Evolutionary conservation across 2,888 invertebrate genomes (phyloP), one percentile per base, ranked within the genome.

Genomic region (Pogonocherus hispidulus): DNA sequence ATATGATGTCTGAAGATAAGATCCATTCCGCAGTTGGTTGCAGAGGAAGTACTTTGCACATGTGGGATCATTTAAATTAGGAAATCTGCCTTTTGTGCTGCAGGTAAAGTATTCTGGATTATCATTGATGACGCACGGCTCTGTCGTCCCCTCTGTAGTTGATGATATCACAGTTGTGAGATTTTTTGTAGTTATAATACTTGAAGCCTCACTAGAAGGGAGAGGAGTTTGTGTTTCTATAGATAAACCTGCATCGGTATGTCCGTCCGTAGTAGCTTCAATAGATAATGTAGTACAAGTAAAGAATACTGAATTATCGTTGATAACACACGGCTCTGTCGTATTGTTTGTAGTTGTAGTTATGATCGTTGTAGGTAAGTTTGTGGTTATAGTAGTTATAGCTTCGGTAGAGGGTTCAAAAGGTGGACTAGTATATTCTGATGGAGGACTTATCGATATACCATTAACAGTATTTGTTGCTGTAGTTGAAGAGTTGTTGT

Each of bases 81-180:
- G 82, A 49, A 83, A 87, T 73, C 87, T 83, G 0, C 88, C 88
- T 1, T 82, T 83, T 0, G 83, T 66, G 0, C 83, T 77, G 55
- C 78, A 78, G 27, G 9, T 54, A 63, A 76, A 76, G 32, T 65
- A 49, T 0, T 59, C 51, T 14, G 27, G 0, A 20, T 65, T 16
- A 9, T 19, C 14, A 3, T 3, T 20, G 47, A 6, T 6, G 35
- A 35, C 27, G 27, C 27, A 27, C 8, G 27, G 27, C 8, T 3
- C 4, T 27, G 8, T 8, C 3, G 4, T 23, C 5, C 9, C 27
- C 27, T 8, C 27, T 27, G 3, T 8, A 27, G 27, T 27, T 27
- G 8, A 27, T n/a, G n/a, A n/a, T n/a, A n/a, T n/a, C n/a, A n/a
- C n/a, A 27, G 27, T 27, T 27, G 66, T 16, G 14, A 32, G 27